Evolutionary conservation across 2,888 invertebrate species (phyloP), one percentile per base, ranked within the genome.

Genomic region (Lordiphosa andalusiaca): DNA sequence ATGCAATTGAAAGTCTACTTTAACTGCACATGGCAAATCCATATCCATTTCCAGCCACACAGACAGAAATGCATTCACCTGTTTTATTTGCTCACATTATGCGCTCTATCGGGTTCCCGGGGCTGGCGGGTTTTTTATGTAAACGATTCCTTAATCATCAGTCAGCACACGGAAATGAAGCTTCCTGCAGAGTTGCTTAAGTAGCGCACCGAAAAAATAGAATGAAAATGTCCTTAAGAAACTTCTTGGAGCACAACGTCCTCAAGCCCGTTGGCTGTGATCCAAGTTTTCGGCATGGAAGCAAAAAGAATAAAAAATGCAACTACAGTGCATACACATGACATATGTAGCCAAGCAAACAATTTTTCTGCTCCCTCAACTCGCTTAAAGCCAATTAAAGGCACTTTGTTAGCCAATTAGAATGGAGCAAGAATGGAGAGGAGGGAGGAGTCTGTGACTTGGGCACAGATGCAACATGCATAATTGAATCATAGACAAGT

Each of bases 41-140:
- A 9, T 33, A 36, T n/a, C 47, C 16, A 33, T 33, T 44, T 33
- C 16, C 16, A 44, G 16, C 16, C 13, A n/a, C 30, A 42, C 23
- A 41, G 7, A 38, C 13, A 12, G 23, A 16, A 60, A 63, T 59
- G 60, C 76, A 70, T 66, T 61, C 83, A 82, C 75, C 83, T 77
- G 68, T 82, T 71, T 82, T 78, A 77, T 77, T 78, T 82, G 76
- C 71, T 58, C 64, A 73, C 67, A 82, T 77, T 80, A 77, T 82
- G 65, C 77, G 67, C 83, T 82, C 83, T 67, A 77, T 77, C 78
- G 83, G 54, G 65, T 49, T 4, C 16, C 5, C 19, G 41, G 2
- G 35, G 13, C 10, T 9, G 19, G 48, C 30, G 9, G 30, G 30
- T 30, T 30, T 13, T 30, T 30, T 30, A 30, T 30, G 30, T 30